These are phyloP conservation scores for Athene noctua DNA, from an alignment of 2,113 vertebrate genomes.

Conservation along the genomic window DNA sequence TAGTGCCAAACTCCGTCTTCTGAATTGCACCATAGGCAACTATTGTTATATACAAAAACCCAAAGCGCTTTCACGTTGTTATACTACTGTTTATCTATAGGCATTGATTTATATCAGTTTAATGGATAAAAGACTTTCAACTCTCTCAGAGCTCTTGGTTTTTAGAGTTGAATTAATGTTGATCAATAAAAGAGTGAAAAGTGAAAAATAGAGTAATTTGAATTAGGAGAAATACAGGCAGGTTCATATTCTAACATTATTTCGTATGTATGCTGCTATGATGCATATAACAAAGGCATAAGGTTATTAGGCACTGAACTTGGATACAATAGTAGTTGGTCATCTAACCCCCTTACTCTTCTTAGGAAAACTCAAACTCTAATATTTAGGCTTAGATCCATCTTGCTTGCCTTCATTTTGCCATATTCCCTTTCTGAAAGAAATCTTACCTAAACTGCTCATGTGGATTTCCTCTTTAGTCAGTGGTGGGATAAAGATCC, in stretches of 20 bases:
- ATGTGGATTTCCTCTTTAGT: not conserved
- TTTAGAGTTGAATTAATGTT: not conserved
- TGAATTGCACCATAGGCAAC: not conserved
- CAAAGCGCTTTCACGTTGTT: not conserved
- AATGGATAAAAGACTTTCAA: not conserved
- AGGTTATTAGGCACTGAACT: not conserved
- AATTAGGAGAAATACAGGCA: not conserved
- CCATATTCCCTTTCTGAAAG: not conserved
- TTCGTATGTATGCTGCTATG: not conserved
- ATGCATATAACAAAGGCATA: not conserved
- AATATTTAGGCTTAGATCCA: not conserved
- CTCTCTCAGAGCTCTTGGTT: not conserved
- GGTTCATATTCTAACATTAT: not conserved
- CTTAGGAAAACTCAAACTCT: not conserved
- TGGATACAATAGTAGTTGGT: not conserved
- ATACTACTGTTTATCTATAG: not conserved
- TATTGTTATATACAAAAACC: not conserved
- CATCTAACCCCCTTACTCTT: not conserved
- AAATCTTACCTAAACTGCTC: not conserved
- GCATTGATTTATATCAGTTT: not conserved
- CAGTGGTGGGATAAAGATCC: not conserved
- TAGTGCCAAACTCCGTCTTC: not conserved
- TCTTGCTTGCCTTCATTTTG: not conserved
- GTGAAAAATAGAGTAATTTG: not conserved
- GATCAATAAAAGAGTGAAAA: not conserved